These are phyloP conservation scores for Sebastolobus altivelis DNA, from an alignment of 2,797 vertebrate genomes.

Conservation along the genomic window DNA sequence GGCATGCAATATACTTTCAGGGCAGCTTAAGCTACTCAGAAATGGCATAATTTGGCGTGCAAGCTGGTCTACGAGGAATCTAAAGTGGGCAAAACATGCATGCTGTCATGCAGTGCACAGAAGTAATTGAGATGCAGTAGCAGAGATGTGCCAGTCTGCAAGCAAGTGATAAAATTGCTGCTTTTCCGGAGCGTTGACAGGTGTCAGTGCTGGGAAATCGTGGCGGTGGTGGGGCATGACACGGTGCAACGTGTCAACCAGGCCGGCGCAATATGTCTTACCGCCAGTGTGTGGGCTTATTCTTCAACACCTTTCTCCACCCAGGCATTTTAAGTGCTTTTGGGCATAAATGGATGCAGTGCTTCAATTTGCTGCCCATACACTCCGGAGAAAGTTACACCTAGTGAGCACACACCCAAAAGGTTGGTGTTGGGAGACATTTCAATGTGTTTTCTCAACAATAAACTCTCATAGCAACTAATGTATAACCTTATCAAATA, in stretches of 20 bases:
- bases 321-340: neutral
- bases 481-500: conserved; percentile 1
- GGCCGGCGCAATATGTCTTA: neutral
- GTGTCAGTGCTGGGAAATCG: neutral
- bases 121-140: neutral
- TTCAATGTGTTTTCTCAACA: neutral
- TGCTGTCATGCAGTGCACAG: neutral
- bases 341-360: neutral
- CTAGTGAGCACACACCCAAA: neutral
- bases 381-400: neutral
- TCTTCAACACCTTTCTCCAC: neutral
- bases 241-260: neutral
- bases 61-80: neutral
- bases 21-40: conserved; percentile 15
- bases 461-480: neutral
- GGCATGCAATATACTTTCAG: conserved; percentile 11
- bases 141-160: neutral
- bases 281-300: neutral
- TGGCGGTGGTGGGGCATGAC: neutral
- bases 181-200: neutral
- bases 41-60: conserved; percentile 29
- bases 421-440: neutral
- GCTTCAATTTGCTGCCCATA: neutral
- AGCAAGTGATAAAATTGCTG: neutral
- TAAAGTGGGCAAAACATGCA: neutral